Evolutionary conservation across 2,113 vertebrate genomes (phyloP), one percentile per base, ranked within the genome.

Genomic region (Pseudorectes ferrugineus): DNA sequence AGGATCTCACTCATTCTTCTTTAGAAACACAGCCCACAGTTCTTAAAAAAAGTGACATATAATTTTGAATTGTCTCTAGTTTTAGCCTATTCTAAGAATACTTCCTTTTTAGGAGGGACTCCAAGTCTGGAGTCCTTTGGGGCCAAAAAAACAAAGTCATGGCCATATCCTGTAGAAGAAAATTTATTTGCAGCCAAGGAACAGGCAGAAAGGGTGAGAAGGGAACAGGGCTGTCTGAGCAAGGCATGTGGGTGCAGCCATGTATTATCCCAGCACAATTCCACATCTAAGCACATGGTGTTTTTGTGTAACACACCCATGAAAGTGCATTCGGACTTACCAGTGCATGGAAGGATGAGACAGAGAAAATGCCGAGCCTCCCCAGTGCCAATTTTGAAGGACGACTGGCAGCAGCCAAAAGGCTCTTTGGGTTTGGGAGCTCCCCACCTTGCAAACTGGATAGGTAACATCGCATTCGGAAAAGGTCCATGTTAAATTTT

Each of bases 331-430:
- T 88, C 0, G 1, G 59, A 94, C 99, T 98, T 89, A 99, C 99
- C 99, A 99, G 96, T 35, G 99, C 99, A 8, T 99, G 99, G 93
- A 99, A 99, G 29, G 99, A 99, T 15, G 99, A 99, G 42, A 99
- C 99, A 0, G 99, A 99, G 97, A 99, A 98, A 96, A 99, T 97
- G 35, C 99, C 99, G 2, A 99, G 97, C 59, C 99, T 98, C n/a
- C 99, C 98, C 21, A 99, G 97, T 5, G 98, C 98, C 95, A 98
- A 11, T 97, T 99, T 99, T 86, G 99, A 99, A 87, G 99, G 99
- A 33, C 99, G 99, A 95, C 99, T 99, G 82, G 99, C 98, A 4
- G 98, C 98, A 70, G 99, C 99, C 21, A 99, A 97, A 85, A 99
- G 98, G 89, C 99, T 98, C 96, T 99, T 99, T 15, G 99, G 99